Conservation (phyloP, 2,888 invertebrate species). For the Torymus auratus region DNA sequence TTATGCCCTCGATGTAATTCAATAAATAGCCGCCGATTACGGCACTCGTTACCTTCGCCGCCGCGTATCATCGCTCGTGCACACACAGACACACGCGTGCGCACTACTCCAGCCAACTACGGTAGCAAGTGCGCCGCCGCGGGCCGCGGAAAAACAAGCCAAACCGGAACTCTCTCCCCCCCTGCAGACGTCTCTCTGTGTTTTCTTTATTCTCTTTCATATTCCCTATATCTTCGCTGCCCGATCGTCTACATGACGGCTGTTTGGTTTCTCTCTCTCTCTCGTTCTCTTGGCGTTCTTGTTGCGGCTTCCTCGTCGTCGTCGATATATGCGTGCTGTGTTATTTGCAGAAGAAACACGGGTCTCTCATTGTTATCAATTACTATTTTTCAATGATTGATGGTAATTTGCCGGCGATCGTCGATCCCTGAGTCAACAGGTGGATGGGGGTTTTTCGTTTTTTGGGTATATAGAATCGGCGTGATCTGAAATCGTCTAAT, state of each 20-base stretch:
- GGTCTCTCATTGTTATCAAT: background rate
- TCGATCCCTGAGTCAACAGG: no score
- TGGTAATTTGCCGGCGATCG: no score
- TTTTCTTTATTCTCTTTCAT: constrained; percentile 39
- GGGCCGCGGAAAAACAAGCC: constrained; percentile 56
- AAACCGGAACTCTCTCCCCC: constrained; percentile 54
- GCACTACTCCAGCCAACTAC: constrained; percentile 34
- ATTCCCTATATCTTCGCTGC: constrained; percentile 47
- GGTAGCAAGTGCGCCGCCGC: constrained; percentile 43
- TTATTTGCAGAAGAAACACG: constrained; percentile 3
- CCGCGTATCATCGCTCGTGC: constrained; percentile 36
- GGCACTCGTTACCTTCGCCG: constrained; percentile 1
- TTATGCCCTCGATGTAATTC: constrained; percentile 55
- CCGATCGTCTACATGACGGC: constrained; percentile 39
- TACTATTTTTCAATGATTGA: no score
- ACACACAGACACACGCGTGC: no score
- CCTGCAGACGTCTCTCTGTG: background rate
- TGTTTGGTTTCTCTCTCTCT: constrained; percentile 10
- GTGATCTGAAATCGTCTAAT: no score
- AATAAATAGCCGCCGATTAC: constrained; percentile 58
- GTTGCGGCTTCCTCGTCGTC: background rate
- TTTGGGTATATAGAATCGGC: no score
- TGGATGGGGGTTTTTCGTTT: no score
- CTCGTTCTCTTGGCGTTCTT: constrained; percentile 2
- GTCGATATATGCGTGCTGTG: background rate